These are phyloP conservation scores for Tuberolachnus salignus DNA, from an alignment of 2,888 invertebrate genomes.

Conservation along the genomic window DNA sequence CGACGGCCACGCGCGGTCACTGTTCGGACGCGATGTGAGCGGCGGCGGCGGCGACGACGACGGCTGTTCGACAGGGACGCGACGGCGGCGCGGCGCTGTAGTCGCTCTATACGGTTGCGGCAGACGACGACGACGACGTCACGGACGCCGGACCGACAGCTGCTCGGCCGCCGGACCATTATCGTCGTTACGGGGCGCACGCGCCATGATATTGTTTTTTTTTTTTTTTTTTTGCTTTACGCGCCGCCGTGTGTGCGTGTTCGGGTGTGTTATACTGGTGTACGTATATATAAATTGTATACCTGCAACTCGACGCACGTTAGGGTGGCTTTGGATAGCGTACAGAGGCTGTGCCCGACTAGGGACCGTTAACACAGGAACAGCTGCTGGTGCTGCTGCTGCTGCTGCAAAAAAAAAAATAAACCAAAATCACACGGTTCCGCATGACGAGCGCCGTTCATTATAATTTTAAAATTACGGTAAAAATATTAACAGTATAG, in stretches of 20 bases:
- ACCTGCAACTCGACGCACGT: constrained; percentile 13
- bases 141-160: constrained; percentile 43
- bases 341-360: constrained; percentile 30
- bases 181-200: constrained; percentile 50
- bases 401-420: constrained; percentile 35
- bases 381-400: constrained; percentile 40
- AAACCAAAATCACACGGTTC: constrained; percentile 17
- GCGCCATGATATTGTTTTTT: constrained; percentile 39
- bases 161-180: constrained; percentile 12
- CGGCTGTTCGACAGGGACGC: constrained; percentile 9
- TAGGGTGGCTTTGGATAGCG: constrained; percentile 47
- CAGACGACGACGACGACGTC: constrained; percentile 33
- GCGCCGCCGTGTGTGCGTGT: background rate
- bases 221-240: constrained; percentile 2
- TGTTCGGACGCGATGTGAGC: constrained; percentile 1
- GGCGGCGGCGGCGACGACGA: background rate
- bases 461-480: too few relatives aligned
- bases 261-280: background rate
- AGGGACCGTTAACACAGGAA: constrained; percentile 51
- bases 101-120: background rate
- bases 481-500: too few relatives aligned
- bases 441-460: too few relatives aligned
- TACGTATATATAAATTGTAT: background rate
- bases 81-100: background rate
- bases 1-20: constrained; percentile 7